Evolutionary conservation across 2,113 vertebrate species (phyloP).

Genomic region (Gnathonemus longibarbis): DNA sequence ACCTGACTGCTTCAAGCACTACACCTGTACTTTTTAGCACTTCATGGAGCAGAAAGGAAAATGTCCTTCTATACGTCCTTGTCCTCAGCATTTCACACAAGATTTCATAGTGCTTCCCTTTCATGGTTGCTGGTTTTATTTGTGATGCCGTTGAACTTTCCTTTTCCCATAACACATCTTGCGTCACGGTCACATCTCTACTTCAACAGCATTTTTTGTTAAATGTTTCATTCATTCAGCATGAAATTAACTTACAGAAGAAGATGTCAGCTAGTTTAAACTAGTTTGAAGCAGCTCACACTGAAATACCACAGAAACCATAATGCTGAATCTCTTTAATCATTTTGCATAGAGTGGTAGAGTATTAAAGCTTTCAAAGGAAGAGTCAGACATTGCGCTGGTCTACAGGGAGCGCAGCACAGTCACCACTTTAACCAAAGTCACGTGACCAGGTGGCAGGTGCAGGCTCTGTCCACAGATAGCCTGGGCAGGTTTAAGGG

Average conservation of each 20-base stretch:
- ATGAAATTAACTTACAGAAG: not conserved
- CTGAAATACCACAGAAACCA: not conserved
- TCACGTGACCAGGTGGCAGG: not conserved
- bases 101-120: not conserved
- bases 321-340: not conserved
- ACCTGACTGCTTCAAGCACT: not conserved
- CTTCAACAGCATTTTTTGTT: not conserved
- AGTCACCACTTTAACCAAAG: not conserved
- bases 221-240: not conserved
- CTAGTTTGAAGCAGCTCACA: not conserved
- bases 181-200: no score
- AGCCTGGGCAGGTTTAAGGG: not conserved
- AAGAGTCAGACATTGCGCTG: not conserved
- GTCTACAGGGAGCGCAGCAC: not conserved
- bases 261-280: not conserved
- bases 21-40: not conserved
- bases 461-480: not conserved
- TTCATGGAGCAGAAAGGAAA: not conserved
- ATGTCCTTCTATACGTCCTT: not conserved
- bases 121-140: no score
- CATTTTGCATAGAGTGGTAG: not conserved
- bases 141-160: no score
- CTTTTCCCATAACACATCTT: no score
- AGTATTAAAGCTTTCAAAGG: not conserved
- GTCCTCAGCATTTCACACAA: not conserved